These are phyloP conservation scores for Muscicapa comitata DNA, from an alignment of 2,797 vertebrate species.

Conservation along the genomic window DNA sequence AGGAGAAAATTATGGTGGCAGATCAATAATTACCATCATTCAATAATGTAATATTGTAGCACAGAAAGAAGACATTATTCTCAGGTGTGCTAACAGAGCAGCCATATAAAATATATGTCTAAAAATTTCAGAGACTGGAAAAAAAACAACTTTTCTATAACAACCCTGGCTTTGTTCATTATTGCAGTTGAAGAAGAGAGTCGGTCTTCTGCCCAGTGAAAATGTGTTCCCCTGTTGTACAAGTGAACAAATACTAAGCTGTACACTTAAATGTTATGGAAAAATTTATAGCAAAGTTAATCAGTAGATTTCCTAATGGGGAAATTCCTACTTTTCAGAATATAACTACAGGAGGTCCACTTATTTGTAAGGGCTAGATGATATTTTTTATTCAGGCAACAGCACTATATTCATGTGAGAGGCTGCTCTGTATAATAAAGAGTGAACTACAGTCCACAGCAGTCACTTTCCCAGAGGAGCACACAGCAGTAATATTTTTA, in stretches of 20 bases:
- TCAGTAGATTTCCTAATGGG: neutral
- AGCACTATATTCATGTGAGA: neutral
- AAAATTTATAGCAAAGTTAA: neutral
- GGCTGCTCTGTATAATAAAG: neutral
- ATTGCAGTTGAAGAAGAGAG: neutral
- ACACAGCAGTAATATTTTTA: neutral
- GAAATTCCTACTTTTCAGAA: neutral
- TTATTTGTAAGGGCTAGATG: neutral
- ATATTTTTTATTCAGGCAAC: neutral
- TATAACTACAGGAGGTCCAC: neutral
- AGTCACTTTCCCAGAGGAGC: conserved; percentile 12
- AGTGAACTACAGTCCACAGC: neutral
- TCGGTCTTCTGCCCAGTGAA: neutral
- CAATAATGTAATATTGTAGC: neutral
- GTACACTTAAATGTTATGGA: neutral
- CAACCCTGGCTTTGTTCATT: neutral
- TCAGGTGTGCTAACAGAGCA: neutral
- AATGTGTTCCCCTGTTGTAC: neutral
- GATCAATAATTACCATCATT: neutral
- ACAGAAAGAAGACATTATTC: neutral
- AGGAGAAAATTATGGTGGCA: neutral
- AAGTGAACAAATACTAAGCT: neutral
- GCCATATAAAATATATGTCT: neutral
- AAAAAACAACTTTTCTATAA: neutral
- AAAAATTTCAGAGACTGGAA: neutral